Evolutionary conservation across 2,888 invertebrate species (phyloP), one percentile per base, ranked within the genome.

Genomic region (Odontocolon sp.): DNA sequence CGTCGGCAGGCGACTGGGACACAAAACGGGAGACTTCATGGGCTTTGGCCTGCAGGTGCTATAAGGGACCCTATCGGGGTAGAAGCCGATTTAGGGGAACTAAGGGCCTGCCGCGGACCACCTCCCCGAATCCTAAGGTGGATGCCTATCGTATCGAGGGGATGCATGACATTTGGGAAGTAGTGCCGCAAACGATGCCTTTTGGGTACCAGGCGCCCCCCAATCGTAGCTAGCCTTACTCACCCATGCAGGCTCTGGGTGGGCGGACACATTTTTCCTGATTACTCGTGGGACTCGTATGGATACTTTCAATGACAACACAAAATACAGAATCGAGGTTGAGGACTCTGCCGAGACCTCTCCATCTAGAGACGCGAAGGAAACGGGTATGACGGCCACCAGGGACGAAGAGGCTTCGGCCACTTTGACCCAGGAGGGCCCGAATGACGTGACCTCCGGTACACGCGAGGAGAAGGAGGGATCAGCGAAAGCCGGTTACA

Each of bases 61-160:
- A 36, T 36, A 36, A 9, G 36, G 6, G 14, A 38, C 6, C 14
- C 38, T 4, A 5, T 5, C 11, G 38, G 3, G 38, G 9, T 38
- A 38, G 14, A 38, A 38, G n/a, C 38, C 38, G 38, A 0, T 38
- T 38, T n/a, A 4, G 38, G 38, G 38, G 4, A 38, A 38, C 28
- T 1, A 66, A 66, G 8, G 50, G 38, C 40, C 26, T 31, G 57
- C 31, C 77, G 72, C 33, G 42, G 68, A 68, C 61, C 63, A 67
- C 9, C 73, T 66, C 67, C 56, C 72, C 72, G 64, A 80, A 66
- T 56, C 54, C 66, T 31, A 78, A 68, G 69, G 72, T 74, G 77
- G 8, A 36, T 56, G 70, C 69, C 5, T 11, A 64, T 71, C 77
- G 70, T 79, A 71, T 68, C 59, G 18, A 79, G 0, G 56, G 54